A percentile compares a stretch with the other conserved stretches of the same genome.
Evolutionary conservation across 2,888 invertebrate genomes (phyloP).

Genomic region (Hypselothyrea guttata): DNA sequence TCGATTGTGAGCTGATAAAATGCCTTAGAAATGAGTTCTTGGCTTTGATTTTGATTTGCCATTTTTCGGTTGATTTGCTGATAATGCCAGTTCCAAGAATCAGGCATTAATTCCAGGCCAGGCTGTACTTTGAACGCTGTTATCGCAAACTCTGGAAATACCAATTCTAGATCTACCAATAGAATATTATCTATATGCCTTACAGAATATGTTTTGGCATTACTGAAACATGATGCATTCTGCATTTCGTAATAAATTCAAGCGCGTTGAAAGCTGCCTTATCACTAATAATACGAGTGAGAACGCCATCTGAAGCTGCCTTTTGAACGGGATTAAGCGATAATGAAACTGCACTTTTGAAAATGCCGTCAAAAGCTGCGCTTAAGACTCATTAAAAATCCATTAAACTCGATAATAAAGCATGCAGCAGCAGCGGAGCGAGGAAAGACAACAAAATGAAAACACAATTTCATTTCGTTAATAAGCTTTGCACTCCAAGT

Average conservation of each 20-base stretch:
- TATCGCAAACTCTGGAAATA: too few relatives aligned
- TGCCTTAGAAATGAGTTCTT: slow-evolving; percentile 40
- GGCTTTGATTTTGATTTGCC: slow-evolving; percentile 35
- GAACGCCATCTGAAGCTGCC: slow-evolving; percentile 15
- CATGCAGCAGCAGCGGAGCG: neutral
- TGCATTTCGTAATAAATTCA: neutral
- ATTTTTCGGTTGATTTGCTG: slow-evolving; percentile 6
- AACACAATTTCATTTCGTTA: slow-evolving; percentile 62
- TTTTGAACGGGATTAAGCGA: slow-evolving; percentile 67
- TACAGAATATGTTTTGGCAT: too few relatives aligned
- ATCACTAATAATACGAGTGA: neutral
- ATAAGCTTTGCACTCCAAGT: slow-evolving; percentile 61
- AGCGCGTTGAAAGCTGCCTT: neutral
- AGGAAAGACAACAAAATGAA: slow-evolving; percentile 28
- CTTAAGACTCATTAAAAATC: slow-evolving; percentile 72
- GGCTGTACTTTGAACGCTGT: neutral
- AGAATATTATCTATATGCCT: too few relatives aligned
- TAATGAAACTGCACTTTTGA: slow-evolving; percentile 64
- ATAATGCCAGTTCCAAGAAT: neutral
- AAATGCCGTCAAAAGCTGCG: slow-evolving; percentile 69
- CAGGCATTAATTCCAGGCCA: neutral
- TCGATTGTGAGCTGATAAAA: slow-evolving; percentile 55
- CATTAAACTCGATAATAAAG: slow-evolving; percentile 66
- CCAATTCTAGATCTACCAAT: too few relatives aligned
- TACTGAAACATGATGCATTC: neutral